A percentile compares a stretch with the other conserved stretches of the same genome.
Conservation (phyloP, 2,888 invertebrate species). For the Xanthia icteritia region DNA sequence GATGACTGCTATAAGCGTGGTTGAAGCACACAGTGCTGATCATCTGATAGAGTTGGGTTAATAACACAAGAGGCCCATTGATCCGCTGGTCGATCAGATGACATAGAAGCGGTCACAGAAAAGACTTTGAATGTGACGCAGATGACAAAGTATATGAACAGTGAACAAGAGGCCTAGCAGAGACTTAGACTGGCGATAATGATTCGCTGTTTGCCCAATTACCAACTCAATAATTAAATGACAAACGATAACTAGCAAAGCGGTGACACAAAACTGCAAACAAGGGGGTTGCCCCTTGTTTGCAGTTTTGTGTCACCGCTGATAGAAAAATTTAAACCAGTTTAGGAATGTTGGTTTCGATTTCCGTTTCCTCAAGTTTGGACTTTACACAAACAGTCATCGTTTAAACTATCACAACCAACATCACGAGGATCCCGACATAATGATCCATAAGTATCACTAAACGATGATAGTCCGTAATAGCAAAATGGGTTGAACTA, state of each 20-base stretch:
- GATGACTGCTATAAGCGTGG: neutral
- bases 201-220: neutral
- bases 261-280: too few relatives aligned
- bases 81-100: neutral
- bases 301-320: neutral
- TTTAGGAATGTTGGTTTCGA: neutral
- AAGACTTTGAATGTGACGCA: too few relatives aligned
- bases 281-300: neutral
- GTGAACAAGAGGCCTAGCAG: neutral
- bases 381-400: constrained; percentile 11
- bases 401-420: constrained; percentile 10
- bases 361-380: neutral
- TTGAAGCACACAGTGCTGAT: neutral
- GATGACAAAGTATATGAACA: neutral
- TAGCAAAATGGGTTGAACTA: constrained; percentile 53
- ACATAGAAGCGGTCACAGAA: neutral
- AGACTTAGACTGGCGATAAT: neutral
- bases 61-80: neutral
- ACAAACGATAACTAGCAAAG: neutral
- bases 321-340: neutral
- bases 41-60: neutral
- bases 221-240: neutral
- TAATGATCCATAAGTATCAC: constrained; percentile 45
- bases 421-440: constrained; percentile 36
- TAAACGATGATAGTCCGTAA: constrained; percentile 50